phyloP scores from a whole-genome alignment of 2,888 invertebrate species.

The Athripsodes cinereus region DNA sequence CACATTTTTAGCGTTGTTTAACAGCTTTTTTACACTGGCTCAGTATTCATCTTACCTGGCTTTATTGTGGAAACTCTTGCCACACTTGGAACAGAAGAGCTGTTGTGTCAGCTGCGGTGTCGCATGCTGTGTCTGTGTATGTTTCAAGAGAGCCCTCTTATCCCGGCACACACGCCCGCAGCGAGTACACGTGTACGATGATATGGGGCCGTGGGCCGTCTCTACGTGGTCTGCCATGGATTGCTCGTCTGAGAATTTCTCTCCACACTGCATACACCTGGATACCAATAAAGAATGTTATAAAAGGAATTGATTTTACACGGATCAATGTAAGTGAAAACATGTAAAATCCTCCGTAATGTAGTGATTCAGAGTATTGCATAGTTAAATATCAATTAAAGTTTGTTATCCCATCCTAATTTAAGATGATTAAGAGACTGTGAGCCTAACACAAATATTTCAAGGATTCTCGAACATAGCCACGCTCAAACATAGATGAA shows the following conservation, averaged over 20 bases:
- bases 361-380: too few species aligned
- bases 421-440: too few species aligned
- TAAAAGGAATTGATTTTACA: not conserved
- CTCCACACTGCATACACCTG: slow-evolving; percentile 60
- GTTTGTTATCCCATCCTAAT: too few species aligned
- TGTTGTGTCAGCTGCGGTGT: slow-evolving; percentile 43
- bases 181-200: slow-evolving; percentile 58
- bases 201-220: slow-evolving; percentile 54
- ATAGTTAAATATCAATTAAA: too few species aligned
- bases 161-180: slow-evolving; percentile 67
- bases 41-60: slow-evolving; percentile 45
- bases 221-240: slow-evolving; percentile 59
- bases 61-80: slow-evolving; percentile 65
- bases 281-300: not conserved
- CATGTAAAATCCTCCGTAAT: too few species aligned
- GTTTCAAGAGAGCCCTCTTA: slow-evolving; percentile 58
- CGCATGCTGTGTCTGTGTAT: slow-evolving; percentile 37
- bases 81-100: slow-evolving; percentile 59
- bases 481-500: too few species aligned
- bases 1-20: too few species aligned
- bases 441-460: too few species aligned
- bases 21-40: too few species aligned
- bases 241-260: slow-evolving; percentile 55
- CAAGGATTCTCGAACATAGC: too few species aligned
- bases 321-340: too few species aligned